Base-by-base conservation (phyloP, 2,888 invertebrate species). In the Chydorus sphaericus region DNA sequence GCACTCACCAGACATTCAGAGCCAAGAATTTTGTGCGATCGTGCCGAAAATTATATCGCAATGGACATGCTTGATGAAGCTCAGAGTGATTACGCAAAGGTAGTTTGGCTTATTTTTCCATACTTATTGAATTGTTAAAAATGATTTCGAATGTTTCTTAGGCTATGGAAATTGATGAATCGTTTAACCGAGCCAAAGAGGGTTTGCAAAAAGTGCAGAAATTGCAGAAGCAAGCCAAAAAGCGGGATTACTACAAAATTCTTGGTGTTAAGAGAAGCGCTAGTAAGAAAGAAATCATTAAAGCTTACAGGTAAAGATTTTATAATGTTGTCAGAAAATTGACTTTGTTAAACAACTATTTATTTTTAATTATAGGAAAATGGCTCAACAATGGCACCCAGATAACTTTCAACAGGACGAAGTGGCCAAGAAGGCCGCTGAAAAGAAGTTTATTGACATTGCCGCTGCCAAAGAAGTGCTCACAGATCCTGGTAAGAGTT, bases 351-450 rank as follows among this genome's bases (percentile, higher is more conserved):
- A n/a, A 6, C 26, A 14, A 37, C 18, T 31, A 10, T n/a, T 59
- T 23, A 30, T 6, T 52, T 18, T 4, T 36, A 14, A n/a, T 58
- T 77, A 71, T 65, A 69, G 97, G 62, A 92, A 91, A 74, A 81
- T 90, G 54, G 98, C 98, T 14, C 91, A 92, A 71, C 87, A 94
- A 70, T 99, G 97, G 96, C 98, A 98, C 74, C 98, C 98, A 0
- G 98, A 98, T 72, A 92, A 87, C 72, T 96, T 83, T 71, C 78
- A 77, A 54, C 78, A 77, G 52, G 85, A 81, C 11, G 85, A 87
- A 60, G 69, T 67, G 26, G 23, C 44, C 14, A 96, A 96, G 74
- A 88, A 92, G 67, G 75, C 82, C 53, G 98, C 98, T 0, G 89
- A 98, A 71, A 93, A 93, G 72, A 93, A 86, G 73, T 98, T 98